Percentiles rank a stretch among this genome's conserved stretches.
Evolutionary conservation across 2,797 vertebrate genomes (phyloP).

Genomic region (Lagodon rhomboides): DNA sequence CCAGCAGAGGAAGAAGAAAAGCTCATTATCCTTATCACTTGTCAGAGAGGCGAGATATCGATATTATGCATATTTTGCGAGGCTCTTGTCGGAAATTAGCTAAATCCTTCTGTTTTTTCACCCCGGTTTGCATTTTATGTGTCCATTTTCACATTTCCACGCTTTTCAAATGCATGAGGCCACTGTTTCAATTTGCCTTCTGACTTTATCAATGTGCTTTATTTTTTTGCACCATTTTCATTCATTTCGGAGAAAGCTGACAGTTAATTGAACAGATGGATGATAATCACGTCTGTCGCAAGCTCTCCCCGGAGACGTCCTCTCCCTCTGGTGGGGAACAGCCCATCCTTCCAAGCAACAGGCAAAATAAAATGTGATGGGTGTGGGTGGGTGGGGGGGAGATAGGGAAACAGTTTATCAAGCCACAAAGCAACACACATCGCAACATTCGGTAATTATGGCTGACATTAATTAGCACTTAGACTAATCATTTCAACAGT

Average conservation of each 20-base stretch:
- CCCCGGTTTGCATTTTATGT: conserved; percentile 49
- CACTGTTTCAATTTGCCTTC: conserved; percentile 65
- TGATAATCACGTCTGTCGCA: conserved; percentile 72
- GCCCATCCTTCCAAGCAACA: conserved; percentile 52
- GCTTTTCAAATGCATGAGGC: conserved; percentile 52
- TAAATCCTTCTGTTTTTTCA: conserved; percentile 44
- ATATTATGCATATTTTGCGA: conserved; percentile 79
- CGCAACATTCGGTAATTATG: conserved; percentile 64
- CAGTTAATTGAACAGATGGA: conserved; percentile 82
- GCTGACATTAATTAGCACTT: conserved; percentile 73
- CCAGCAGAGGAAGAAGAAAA: conserved; percentile 75
- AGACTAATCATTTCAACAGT: conserved; percentile 60
- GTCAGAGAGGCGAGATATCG: conserved; percentile 73
- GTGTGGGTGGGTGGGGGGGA: conserved; percentile 27
- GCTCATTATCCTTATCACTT: conserved; percentile 84
- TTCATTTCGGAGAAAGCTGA: conserved; percentile 73
- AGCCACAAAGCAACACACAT: conserved; percentile 55
- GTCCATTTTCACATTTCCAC: conserved; percentile 64
- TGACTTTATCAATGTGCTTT: conserved; percentile 57
- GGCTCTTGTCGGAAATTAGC: conserved; percentile 71
- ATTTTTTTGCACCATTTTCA: conserved; percentile 48
- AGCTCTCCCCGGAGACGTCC: conserved; percentile 63
- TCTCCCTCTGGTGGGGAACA: conserved; percentile 62
- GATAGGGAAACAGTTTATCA: conserved; percentile 65
- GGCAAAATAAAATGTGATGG: conserved; percentile 69